Evolutionary conservation across 2,113 vertebrate genomes (phyloP).

Genomic region (Chaetorhynchus papuensis): DNA sequence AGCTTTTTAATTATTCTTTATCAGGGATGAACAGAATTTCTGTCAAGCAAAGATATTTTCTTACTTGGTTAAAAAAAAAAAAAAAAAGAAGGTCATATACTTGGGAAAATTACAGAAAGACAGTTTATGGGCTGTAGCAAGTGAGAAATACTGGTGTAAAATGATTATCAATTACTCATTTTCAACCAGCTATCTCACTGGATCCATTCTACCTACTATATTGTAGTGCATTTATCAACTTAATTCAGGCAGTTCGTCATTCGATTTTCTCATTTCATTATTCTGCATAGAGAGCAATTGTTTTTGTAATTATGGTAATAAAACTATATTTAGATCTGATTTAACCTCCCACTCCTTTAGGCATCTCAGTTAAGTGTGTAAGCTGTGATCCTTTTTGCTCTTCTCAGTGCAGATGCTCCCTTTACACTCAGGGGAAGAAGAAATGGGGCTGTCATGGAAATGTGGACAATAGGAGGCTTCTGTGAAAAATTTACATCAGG

Average conservation of each 20-base stretch:
- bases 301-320: constrained; percentile 21
- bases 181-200: constrained; percentile 28
- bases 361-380: neutral
- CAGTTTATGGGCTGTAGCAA: constrained; percentile 14
- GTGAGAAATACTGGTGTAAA: constrained; percentile 14
- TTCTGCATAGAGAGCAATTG: constrained; percentile 5
- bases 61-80: neutral
- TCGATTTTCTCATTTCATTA: neutral
- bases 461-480: neutral
- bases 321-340: constrained; percentile 6
- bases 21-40: constrained; percentile 42
- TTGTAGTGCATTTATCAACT: constrained; percentile 29
- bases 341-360: neutral
- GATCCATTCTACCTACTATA: constrained; percentile 12
- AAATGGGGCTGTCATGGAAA: neutral
- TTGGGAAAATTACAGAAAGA: constrained; percentile 12
- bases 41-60: constrained; percentile 31
- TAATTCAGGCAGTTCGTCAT: constrained; percentile 28
- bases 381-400: neutral
- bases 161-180: constrained; percentile 43
- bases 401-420: neutral
- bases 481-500: neutral
- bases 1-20: constrained; percentile 27
- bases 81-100: neutral
- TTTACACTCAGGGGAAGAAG: neutral